These are phyloP conservation scores for Phalloptychus januarius DNA, from an alignment of 2,797 vertebrate genomes.

Conservation along the genomic window DNA sequence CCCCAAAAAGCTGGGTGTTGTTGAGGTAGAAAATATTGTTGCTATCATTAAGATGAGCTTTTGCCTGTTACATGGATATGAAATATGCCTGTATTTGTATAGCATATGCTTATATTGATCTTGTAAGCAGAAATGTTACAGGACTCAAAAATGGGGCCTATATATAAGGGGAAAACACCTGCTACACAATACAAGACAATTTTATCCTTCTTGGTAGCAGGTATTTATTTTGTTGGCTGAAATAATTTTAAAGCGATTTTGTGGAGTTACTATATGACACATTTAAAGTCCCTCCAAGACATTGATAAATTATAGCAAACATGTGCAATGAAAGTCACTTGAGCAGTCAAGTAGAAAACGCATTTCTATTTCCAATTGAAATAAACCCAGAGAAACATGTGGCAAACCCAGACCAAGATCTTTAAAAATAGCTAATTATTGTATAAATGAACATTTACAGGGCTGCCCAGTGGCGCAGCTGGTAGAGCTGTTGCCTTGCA, in stretches of 20 bases:
- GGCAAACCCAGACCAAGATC: background rate
- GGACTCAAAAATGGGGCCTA: too few species aligned
- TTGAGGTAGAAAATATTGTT: too few species aligned
- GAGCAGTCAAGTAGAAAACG: background rate
- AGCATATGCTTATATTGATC: too few species aligned
- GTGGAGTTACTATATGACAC: background rate
- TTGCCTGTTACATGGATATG: too few species aligned
- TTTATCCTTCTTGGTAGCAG: background rate
- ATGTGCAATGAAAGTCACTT: background rate
- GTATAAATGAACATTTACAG: constrained; percentile 8
- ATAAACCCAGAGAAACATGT: background rate
- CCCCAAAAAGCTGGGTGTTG: too few species aligned
- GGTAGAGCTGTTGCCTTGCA: too few species aligned
- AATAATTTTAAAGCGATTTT: background rate
- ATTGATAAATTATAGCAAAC: background rate
- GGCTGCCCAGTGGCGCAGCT: too few species aligned
- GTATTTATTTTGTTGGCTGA: background rate
- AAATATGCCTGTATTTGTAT: too few species aligned
- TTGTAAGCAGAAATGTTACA: too few species aligned
- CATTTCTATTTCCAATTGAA: background rate
- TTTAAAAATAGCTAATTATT: constrained; percentile 2
- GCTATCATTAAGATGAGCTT: too few species aligned
- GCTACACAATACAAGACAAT: background rate
- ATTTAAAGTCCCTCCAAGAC: background rate
- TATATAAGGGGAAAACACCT: too few species aligned